Evolutionary conservation across 2,113 vertebrate species (phyloP).

Genomic region (Dipodomys stephensi): DNA sequence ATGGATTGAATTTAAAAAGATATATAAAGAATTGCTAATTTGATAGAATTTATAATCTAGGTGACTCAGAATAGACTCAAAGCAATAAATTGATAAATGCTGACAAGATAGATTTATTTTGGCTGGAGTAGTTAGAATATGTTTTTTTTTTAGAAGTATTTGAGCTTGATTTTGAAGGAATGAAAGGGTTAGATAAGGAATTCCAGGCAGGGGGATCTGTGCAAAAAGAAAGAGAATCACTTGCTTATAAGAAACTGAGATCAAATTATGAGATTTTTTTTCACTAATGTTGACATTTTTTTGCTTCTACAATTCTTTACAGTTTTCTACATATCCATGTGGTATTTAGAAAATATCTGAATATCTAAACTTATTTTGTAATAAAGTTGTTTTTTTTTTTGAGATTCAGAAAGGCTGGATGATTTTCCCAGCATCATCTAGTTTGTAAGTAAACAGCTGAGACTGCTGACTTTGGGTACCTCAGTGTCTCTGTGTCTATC

Average conservation of each 20-base stretch:
- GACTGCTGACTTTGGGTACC: not conserved
- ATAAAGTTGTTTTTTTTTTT: conserved; percentile 14
- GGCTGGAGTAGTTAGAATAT: not conserved
- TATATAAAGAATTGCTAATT: conserved; percentile 8
- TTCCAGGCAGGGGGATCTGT: not conserved
- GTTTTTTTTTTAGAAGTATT: conserved; percentile 27
- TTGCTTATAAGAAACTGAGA: not conserved
- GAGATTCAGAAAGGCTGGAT: not conserved
- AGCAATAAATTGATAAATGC: not conserved
- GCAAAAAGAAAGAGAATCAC: not conserved
- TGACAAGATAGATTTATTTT: conserved; percentile 34
- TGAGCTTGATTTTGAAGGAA: conserved; percentile 50
- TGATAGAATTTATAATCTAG: conserved; percentile 49
- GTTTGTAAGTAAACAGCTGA: not conserved
- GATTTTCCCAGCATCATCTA: not conserved
- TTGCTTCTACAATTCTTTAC: conserved; percentile 13
- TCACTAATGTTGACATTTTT: not conserved
- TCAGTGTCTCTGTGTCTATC: not conserved
- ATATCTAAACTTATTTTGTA: not conserved
- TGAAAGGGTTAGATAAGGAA: not conserved
- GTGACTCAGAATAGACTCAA: conserved; percentile 42
- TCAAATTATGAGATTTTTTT: not conserved
- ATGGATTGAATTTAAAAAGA: conserved; percentile 32
- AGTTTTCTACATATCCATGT: conserved; percentile 20
- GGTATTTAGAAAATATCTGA: no score